Evolutionary conservation across 2,888 invertebrate genomes (phyloP).

Genomic region (Ceramica pisi): DNA sequence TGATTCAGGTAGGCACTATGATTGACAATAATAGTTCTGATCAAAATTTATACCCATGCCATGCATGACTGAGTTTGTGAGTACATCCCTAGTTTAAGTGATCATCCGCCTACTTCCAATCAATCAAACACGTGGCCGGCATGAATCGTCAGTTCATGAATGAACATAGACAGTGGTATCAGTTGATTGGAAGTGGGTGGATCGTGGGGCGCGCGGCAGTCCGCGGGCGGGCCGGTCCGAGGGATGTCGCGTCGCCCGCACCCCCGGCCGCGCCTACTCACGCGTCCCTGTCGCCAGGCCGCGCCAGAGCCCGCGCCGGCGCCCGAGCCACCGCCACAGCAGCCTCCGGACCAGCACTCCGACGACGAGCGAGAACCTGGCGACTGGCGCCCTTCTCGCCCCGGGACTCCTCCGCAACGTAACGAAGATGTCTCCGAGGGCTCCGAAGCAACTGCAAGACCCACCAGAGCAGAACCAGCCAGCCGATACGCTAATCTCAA

Average conservation of each 20-base stretch:
- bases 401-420: constrained; percentile 84
- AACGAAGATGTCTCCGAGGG: constrained; percentile 87
- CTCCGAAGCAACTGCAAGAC: constrained; percentile 88
- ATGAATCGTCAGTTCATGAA: constrained; percentile 76
- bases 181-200: constrained; percentile 79
- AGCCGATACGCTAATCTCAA: constrained; percentile 95
- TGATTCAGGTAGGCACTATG: no score
- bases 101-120: constrained; percentile 62
- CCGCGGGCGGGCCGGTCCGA: constrained; percentile 80
- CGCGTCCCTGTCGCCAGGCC: constrained; percentile 85
- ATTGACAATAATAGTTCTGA: not conserved
- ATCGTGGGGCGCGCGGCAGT: constrained; percentile 82
- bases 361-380: constrained; percentile 90
- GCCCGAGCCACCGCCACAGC: constrained; percentile 83
- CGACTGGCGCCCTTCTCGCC: constrained; percentile 88
- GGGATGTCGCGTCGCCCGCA: constrained; percentile 87
- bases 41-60: not conserved
- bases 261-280: constrained; percentile 82
- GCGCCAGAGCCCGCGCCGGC: constrained; percentile 84
- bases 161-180: constrained; percentile 80
- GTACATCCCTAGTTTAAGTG: constrained; percentile 28
- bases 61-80: not conserved
- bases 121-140: constrained; percentile 76
- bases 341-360: constrained; percentile 84
- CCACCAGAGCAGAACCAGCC: constrained; percentile 90